Base-by-base conservation (phyloP, 2,888 invertebrate genomes). In the Xiphydria camelus region DNA sequence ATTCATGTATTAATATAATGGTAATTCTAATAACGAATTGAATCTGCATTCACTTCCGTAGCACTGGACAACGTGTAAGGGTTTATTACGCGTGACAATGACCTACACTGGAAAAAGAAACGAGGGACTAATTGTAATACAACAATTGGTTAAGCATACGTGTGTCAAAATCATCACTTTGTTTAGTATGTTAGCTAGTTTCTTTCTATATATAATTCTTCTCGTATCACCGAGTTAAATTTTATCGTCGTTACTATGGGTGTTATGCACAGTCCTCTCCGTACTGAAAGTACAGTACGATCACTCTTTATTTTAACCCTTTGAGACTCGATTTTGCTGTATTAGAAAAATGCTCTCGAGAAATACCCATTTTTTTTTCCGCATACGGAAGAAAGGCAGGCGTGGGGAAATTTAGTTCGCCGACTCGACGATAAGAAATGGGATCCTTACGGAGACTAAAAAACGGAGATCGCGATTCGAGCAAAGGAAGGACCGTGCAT, bases 401-500 rank as follows among this genome's bases (percentile, higher is more conserved):
- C n/a, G n/a, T n/a, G n/a, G n/a, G n/a, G n/a, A n/a, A n/a, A n/a
- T n/a, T n/a, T n/a, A n/a, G n/a, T n/a, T n/a, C n/a, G n/a, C n/a
- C n/a, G n/a, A n/a, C n/a, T n/a, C n/a, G n/a, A n/a, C n/a, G n/a
- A n/a, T n/a, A n/a, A n/a, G n/a, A n/a, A n/a, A n/a, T n/a, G n/a
- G n/a, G n/a, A n/a, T n/a, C n/a, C n/a, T n/a, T n/a, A n/a, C n/a
- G n/a, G n/a, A n/a, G n/a, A n/a, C n/a, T n/a, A n/a, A n/a, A n/a
- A n/a, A n/a, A n/a, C n/a, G n/a, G n/a, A n/a, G n/a, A n/a, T n/a
- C n/a, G 19, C 12, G 18, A 32, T 36, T 39, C 25, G 39, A 35
- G 40, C 55, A 57, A 60, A 61, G 51, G 47, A 58, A 58, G 60
- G 64, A 59, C 62, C 49, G 62, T 62, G 63, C 62, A 61, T 53